phyloP scores from a whole-genome alignment of 2,888 invertebrate species.

The Lydus trimaculatus region DNA sequence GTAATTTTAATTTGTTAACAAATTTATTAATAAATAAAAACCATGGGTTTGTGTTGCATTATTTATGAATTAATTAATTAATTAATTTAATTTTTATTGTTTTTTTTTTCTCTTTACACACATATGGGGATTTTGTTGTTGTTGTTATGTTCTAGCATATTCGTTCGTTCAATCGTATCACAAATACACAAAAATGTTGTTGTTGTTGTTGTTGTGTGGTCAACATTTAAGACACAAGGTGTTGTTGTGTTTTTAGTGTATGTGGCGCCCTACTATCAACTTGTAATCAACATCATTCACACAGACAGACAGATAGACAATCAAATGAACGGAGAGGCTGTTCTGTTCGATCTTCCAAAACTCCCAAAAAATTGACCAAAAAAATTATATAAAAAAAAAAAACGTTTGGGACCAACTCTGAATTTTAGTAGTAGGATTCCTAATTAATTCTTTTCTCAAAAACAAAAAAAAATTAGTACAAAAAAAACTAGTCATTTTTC shows the following conservation, averaged over 20 bases:
- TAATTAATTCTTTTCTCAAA: conserved; percentile 16
- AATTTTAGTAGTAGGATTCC: conserved; percentile 4
- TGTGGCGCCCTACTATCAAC: neutral
- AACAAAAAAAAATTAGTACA: conserved; percentile 10
- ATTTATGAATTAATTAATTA: neutral
- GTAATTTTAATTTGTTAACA: no score
- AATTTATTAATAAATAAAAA: neutral
- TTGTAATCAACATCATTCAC: no score
- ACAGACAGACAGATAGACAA: no score
- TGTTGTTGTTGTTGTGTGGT: neutral
- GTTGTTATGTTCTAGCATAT: conserved; percentile 59
- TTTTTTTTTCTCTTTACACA: conserved; percentile 53
- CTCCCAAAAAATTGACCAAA: neutral
- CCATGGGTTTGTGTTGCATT: conserved; percentile 36
- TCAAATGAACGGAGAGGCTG: neutral
- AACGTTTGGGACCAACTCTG: conserved; percentile 1
- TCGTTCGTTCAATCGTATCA: conserved; percentile 3
- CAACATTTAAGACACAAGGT: no score
- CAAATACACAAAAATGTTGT: conserved; percentile 4
- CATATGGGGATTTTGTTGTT: conserved; percentile 57
- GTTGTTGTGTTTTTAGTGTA: no score
- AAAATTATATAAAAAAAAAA: no score
- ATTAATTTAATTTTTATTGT: neutral
- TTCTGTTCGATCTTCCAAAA: neutral
- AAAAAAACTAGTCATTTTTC: no score